Percentiles rank a stretch among this genome's conserved stretches.
phyloP scores from a whole-genome alignment of 2,797 vertebrate genomes.

The Platyrinchus mystaceus region DNA sequence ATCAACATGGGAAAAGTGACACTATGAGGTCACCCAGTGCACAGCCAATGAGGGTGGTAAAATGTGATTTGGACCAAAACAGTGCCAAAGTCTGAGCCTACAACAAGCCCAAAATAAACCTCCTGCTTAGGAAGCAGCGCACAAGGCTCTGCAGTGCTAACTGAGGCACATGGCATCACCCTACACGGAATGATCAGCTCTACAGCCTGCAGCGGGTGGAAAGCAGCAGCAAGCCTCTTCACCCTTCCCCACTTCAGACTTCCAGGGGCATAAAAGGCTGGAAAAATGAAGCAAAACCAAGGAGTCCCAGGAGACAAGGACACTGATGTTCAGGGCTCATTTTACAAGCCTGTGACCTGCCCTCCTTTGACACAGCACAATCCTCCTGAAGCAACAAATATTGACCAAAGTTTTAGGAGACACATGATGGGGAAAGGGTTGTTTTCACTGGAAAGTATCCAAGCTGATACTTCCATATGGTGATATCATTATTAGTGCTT shows the following conservation, averaged over 20 bases:
- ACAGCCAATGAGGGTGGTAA: not conserved
- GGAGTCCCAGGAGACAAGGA: not conserved
- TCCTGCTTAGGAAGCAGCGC: not conserved
- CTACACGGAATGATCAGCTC: not conserved
- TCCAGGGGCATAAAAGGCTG: not conserved
- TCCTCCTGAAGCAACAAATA: conserved; percentile 12
- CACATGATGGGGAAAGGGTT: not conserved
- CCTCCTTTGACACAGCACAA: not conserved
- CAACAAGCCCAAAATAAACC: not conserved
- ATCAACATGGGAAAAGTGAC: not conserved
- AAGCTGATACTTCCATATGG: conserved; percentile 50
- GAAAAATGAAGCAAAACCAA: not conserved
- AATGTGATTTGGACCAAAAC: not conserved
- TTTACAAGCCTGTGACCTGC: not conserved
- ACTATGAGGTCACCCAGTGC: not conserved
- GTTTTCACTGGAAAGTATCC: conserved; percentile 44
- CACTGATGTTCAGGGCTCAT: not conserved
- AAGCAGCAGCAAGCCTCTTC: not conserved
- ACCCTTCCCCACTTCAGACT: not conserved
- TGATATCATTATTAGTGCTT: conserved; percentile 2
- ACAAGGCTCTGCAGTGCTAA: not conserved
- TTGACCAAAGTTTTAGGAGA: not conserved
- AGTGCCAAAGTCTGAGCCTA: not conserved
- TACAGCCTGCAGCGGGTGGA: not conserved
- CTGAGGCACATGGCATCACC: not conserved